Percentiles rank a stretch among this genome's conserved stretches.
Evolutionary conservation across 1,140 invertebrate genomes (phyloP).

Genomic region (Drosophila malerkotliana): DNA sequence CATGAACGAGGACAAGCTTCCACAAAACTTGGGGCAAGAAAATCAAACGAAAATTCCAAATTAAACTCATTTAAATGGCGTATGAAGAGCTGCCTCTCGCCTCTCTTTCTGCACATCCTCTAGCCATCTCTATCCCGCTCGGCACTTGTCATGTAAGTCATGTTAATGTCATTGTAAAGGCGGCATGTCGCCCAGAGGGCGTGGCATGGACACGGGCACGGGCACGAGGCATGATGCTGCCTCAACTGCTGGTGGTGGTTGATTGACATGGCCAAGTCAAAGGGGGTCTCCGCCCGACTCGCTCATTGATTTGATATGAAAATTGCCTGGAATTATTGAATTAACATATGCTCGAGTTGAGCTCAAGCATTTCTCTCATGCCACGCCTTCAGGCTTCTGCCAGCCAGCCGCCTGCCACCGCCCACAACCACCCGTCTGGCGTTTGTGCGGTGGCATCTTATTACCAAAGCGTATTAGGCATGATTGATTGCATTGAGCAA

Average conservation of each 20-base stretch:
- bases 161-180: slow-evolving; percentile 62
- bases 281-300: slow-evolving; percentile 21
- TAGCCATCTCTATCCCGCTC: not conserved
- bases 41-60: slow-evolving; percentile 80
- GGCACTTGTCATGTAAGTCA: slow-evolving; percentile 56
- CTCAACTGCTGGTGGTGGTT: slow-evolving; percentile 41
- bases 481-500: slow-evolving; percentile 81
- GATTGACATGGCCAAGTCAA: slow-evolving; percentile 63
- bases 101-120: slow-evolving; percentile 20
- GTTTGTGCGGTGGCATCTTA: slow-evolving; percentile 70
- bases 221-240: slow-evolving; percentile 3
- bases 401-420: not conserved
- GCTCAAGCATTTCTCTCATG: slow-evolving; percentile 61
- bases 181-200: slow-evolving; percentile 19
- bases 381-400: not conserved
- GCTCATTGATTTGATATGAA: slow-evolving; percentile 77
- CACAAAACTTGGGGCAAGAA: slow-evolving; percentile 50
- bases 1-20: slow-evolving; percentile 14
- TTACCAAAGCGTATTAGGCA: slow-evolving; percentile 81
- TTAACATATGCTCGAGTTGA: slow-evolving; percentile 81
- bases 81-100: slow-evolving; percentile 24
- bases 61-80: slow-evolving; percentile 76
- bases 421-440: not conserved
- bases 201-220: slow-evolving; percentile 3
- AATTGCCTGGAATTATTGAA: slow-evolving; percentile 83